These are phyloP conservation scores for Gymnothorax reevesii DNA, from an alignment of 2,797 vertebrate genomes.

Conservation along the genomic window DNA sequence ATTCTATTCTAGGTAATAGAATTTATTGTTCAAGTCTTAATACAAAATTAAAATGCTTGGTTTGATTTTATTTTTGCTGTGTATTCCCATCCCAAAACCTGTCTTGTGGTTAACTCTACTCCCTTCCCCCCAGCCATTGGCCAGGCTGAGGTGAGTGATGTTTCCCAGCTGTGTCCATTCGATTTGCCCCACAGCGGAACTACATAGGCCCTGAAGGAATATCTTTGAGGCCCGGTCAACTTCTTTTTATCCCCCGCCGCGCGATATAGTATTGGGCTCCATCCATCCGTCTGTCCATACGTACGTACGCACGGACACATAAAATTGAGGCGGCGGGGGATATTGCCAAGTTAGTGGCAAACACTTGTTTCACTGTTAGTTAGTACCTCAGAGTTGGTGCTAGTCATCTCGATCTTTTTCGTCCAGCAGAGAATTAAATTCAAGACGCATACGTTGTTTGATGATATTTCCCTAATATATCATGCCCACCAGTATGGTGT, in stretches of 20 bases:
- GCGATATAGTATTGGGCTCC: too few species aligned
- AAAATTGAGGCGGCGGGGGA: too few species aligned
- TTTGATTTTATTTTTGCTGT: too few species aligned
- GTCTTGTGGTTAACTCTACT: background rate
- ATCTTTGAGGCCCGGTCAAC: background rate
- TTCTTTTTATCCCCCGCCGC: too few species aligned
- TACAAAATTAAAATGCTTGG: too few species aligned
- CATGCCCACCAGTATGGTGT: background rate
- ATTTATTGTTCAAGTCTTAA: too few species aligned
- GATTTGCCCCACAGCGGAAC: slow-evolving; percentile 37
- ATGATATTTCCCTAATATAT: background rate
- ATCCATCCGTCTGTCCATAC: too few species aligned
- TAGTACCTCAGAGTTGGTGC: background rate
- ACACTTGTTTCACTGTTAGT: too few species aligned
- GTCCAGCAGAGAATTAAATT: background rate
- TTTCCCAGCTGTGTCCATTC: slow-evolving; percentile 35
- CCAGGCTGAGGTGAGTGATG: slow-evolving; percentile 19
- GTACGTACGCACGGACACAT: too few species aligned
- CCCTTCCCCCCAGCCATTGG: background rate
- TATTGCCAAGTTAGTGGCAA: too few species aligned
- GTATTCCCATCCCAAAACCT: background rate
- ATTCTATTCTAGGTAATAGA: too few species aligned
- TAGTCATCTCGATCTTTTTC: slow-evolving; percentile 46
- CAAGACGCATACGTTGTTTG: background rate
- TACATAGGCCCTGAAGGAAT: slow-evolving; percentile 13